Evolutionary conservation across 2,888 invertebrate species (phyloP).

Genomic region (Mythimna ferrago): DNA sequence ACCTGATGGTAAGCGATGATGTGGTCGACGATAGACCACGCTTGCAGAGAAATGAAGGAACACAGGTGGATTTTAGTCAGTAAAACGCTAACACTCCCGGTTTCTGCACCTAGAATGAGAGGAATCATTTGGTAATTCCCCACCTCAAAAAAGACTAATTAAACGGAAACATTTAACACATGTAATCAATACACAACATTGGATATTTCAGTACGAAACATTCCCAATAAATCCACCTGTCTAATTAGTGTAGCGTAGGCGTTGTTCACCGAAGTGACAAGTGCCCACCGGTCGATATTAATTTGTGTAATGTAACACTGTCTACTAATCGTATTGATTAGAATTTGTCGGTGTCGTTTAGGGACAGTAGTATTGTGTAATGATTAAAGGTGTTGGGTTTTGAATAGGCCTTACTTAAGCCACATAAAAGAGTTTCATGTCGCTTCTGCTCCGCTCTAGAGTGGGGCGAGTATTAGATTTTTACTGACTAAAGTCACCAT

Average conservation of each 20-base stretch:
- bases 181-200: not conserved
- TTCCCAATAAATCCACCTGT: slow-evolving; percentile 13
- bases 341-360: not conserved
- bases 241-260: slow-evolving; percentile 27
- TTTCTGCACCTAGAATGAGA: too few species aligned
- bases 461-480: too few species aligned
- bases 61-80: too few species aligned
- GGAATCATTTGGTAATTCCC: too few species aligned
- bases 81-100: too few species aligned
- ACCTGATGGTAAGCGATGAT: too few species aligned
- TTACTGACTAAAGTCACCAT: too few species aligned
- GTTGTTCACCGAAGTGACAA: slow-evolving; percentile 19
- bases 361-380: not conserved
- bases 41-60: too few species aligned
- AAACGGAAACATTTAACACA: not conserved
- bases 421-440: too few species aligned
- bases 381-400: not conserved
- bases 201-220: not conserved
- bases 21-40: too few species aligned
- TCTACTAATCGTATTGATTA: not conserved
- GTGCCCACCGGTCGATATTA: slow-evolving; percentile 48
- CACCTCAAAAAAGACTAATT: not conserved
- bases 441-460: too few species aligned
- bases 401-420: too few species aligned
- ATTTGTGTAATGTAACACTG: slow-evolving; percentile 51